Conservation (phyloP, 2,113 vertebrate genomes). For the Hyaena hyaena region DNA sequence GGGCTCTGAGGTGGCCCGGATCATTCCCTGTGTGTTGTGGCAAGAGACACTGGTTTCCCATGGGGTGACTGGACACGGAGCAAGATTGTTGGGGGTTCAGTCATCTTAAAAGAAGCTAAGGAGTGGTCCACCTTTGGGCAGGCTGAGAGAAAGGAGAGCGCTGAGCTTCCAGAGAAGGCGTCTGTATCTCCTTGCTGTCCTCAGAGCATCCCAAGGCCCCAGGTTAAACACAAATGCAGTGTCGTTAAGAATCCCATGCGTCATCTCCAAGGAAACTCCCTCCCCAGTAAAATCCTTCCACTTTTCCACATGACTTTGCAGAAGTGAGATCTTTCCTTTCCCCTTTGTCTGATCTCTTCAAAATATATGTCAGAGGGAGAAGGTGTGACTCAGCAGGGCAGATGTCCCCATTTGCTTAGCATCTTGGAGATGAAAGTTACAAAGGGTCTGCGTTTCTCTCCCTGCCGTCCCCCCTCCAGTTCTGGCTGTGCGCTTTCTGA, state of each 20-base stretch:
- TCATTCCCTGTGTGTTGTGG: not conserved
- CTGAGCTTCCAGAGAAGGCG: not conserved
- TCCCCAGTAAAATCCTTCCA: not conserved
- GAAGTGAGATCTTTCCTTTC: not conserved
- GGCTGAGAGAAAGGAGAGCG: not conserved
- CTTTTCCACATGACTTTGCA: not conserved
- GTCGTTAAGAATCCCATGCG: not conserved
- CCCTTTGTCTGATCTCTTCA: not conserved
- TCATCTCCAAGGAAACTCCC: not conserved
- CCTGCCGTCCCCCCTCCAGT: not conserved
- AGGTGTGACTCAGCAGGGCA: not conserved
- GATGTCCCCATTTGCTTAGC: not conserved
- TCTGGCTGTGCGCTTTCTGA: not conserved
- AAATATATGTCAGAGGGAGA: not conserved
- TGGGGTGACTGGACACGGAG: not conserved
- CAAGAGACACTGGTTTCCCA: not conserved
- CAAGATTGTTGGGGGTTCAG: not conserved
- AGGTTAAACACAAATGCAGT: not conserved
- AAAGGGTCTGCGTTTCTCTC: not conserved
- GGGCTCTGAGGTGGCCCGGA: not conserved
- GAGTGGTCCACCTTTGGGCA: not conserved
- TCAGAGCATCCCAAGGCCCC: not conserved
- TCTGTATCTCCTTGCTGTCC: not conserved
- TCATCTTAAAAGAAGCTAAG: not conserved
- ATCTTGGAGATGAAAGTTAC: not conserved